phyloP scores from a whole-genome alignment of 2,888 invertebrate genomes.

The Orthosia gothica region DNA sequence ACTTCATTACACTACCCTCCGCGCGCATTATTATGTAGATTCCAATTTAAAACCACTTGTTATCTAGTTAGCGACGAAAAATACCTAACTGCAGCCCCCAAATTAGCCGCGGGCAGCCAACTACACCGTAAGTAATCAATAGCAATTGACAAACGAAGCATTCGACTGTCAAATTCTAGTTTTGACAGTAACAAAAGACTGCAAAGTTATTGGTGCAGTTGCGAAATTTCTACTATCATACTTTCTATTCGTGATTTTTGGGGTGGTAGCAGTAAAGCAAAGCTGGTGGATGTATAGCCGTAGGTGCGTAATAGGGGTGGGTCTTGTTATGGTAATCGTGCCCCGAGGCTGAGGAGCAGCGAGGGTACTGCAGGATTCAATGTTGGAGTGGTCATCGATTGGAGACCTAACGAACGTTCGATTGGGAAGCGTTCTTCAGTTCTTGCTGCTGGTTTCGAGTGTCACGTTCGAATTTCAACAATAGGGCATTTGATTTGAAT shows the following conservation, averaged over 20 bases:
- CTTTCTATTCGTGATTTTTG: slow-evolving; percentile 24
- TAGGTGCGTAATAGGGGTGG: slow-evolving; percentile 89
- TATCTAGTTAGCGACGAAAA: slow-evolving; percentile 91
- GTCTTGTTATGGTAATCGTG: slow-evolving; percentile 90
- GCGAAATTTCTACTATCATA: slow-evolving; percentile 17
- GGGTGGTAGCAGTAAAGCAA: slow-evolving; percentile 57
- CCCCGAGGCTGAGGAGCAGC: slow-evolving; percentile 81
- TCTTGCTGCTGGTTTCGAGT: slow-evolving; percentile 29
- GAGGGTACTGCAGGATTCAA: slow-evolving; percentile 76
- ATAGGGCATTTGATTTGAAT: not conserved
- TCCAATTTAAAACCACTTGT: slow-evolving; percentile 91
- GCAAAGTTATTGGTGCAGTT: slow-evolving; percentile 64
- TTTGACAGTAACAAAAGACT: slow-evolving; percentile 77
- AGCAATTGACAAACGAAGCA: slow-evolving; percentile 91
- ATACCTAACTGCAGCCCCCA: slow-evolving; percentile 87
- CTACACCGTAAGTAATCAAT: slow-evolving; percentile 89
- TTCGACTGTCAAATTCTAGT: slow-evolving; percentile 91
- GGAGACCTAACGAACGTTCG: slow-evolving; percentile 70
- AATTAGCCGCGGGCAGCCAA: slow-evolving; percentile 88
- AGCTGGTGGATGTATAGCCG: slow-evolving; percentile 69
- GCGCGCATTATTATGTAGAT: slow-evolving; percentile 89
- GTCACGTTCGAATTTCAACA: slow-evolving; percentile 23
- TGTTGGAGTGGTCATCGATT: slow-evolving; percentile 83
- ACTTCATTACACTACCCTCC: slow-evolving; percentile 79
- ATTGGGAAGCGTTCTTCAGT: slow-evolving; percentile 62